Percentiles rank a stretch among this genome's conserved stretches.
Evolutionary conservation across 2,888 invertebrate species (phyloP).

Genomic region (Hypercompe scribonia): DNA sequence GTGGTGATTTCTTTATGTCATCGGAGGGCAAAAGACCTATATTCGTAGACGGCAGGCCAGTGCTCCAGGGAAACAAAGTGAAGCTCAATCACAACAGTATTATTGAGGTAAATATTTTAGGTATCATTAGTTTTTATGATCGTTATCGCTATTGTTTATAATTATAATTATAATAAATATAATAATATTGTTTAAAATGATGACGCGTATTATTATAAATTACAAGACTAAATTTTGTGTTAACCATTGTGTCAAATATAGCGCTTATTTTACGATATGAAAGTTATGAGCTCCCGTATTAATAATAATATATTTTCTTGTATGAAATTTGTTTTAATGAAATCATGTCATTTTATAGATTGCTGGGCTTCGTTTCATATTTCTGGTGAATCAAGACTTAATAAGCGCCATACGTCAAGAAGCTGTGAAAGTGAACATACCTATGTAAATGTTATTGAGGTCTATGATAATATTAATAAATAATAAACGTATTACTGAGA

Average conservation of each 20-base stretch:
- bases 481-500: conserved; percentile 71
- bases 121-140: conserved; percentile 38
- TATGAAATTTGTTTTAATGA: not conserved
- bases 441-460: conserved; percentile 64
- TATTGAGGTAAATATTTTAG: conserved; percentile 90
- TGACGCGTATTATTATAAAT: conserved; percentile 24
- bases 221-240: not conserved
- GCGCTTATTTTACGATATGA: not conserved
- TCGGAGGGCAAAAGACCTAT: conserved; percentile 98
- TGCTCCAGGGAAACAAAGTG: conserved; percentile 95
- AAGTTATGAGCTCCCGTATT: not conserved
- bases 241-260: not conserved
- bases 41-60: conserved; percentile 96
- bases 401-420: conserved; percentile 96
- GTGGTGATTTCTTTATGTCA: conserved; percentile 97
- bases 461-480: conserved; percentile 19
- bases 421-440: conserved; percentile 91
- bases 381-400: conserved; percentile 96
- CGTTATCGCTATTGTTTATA: conserved; percentile 39
- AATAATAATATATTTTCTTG: not conserved
- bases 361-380: conserved; percentile 96
- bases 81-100: conserved; percentile 97
- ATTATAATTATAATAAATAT: no score
- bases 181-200: conserved; percentile 30
- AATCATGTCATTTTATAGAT: conserved; percentile 84